phyloP scores from a whole-genome alignment of 2,888 invertebrate species.

The Napeogenes inachia region DNA sequence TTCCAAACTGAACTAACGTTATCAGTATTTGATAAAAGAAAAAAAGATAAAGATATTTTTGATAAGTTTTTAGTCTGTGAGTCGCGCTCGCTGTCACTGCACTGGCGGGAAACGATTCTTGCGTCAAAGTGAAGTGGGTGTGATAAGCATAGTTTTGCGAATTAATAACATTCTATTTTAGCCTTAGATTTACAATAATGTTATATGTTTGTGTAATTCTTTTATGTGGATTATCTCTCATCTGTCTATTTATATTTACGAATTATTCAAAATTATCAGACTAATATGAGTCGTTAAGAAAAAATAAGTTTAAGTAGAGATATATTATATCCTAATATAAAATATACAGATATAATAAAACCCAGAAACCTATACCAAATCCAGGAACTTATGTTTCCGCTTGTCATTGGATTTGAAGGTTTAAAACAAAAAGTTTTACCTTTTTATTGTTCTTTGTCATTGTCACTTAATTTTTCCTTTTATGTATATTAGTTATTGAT shows the following conservation, averaged over 20 bases:
- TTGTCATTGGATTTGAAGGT: constrained; percentile 15
- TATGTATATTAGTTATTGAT: no score
- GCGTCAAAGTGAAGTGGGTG: constrained; percentile 34
- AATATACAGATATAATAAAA: no score
- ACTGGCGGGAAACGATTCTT: constrained; percentile 33
- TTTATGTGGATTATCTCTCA: neutral
- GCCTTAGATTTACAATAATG: no score
- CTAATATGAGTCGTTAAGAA: no score
- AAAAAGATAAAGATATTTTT: constrained; percentile 8
- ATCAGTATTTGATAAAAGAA: neutral
- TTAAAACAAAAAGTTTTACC: constrained; percentile 10
- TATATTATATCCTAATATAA: no score
- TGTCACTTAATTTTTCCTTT: neutral
- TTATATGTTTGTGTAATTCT: constrained; percentile 1
- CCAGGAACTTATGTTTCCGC: constrained; percentile 18
- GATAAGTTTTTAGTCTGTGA: constrained; percentile 33
- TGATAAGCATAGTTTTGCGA: constrained; percentile 33
- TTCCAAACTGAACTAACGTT: neutral
- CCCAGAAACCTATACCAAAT: no score
- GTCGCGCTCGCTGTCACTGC: constrained; percentile 36
- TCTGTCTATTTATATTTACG: no score
- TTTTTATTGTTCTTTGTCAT: constrained; percentile 10
- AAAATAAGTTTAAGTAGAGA: no score
- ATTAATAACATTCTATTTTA: constrained; percentile 19
- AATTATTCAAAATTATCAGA: no score